Evolutionary conservation across 2,888 invertebrate species (phyloP), one percentile per base, ranked within the genome.

Genomic region (Phortica okadai): DNA sequence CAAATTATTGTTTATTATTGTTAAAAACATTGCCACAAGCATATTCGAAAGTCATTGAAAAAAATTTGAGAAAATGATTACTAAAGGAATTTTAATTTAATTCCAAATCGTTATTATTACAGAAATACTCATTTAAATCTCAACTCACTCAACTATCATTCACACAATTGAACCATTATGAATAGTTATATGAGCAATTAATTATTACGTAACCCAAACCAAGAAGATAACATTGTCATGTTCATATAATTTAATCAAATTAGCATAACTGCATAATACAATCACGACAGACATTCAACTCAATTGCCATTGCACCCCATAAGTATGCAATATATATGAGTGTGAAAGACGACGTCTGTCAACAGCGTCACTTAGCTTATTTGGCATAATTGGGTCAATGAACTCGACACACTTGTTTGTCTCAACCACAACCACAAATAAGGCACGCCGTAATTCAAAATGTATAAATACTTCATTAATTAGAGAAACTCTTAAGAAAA

Each of bases 361-460:
- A 50, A 50, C 50, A 50, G 8, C 50, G 50, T 14, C 50, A 14
- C 14, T 8, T 14, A 2, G 8, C 50, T 8, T 8, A 50, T 14
- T 50, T 50, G 50, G 10, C 10, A 50, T 86, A 86, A 81, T 86
- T 86, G 82, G 83, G 85, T 84, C 82, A 82, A 80, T 79, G 80
- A 82, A 81, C 82, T 83, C 14, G 64, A 11, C 8, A 11, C 8
- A 45, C 70, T 50, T 78, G 74, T 76, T 77, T 77, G 77, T 76
- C 66, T 45, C 45, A 73, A 25, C 42, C 33, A 64, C 45, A 73
- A 25, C 42, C 33, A 64, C 74, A 76, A 79, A 82, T 80, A 78
- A 78, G 78, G 73, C 80, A 77, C 78, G 79, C 75, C 76, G 81
- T 83, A 84, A 6, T 62, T 33, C 14, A 33, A 33, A 33, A 73